A percentile compares a stretch with the other conserved stretches of the same genome.
phyloP scores from a whole-genome alignment of 2,888 invertebrate genomes.

The Apamea epomidion region DNA sequence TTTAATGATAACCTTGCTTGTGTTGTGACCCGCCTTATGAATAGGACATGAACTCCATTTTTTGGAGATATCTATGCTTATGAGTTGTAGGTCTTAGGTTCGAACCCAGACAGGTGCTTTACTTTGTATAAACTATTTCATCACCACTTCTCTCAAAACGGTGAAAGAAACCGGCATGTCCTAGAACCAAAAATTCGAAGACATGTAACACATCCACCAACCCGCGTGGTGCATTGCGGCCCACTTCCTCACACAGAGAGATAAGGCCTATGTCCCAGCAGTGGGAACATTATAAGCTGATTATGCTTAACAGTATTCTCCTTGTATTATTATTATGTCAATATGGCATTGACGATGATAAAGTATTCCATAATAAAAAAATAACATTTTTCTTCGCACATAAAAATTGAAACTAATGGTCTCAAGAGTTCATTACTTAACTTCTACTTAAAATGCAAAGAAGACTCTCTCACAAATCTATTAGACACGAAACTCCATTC shows the following conservation, averaged over 20 bases:
- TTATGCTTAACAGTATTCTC: not conserved
- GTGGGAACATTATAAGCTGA: no score
- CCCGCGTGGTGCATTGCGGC: no score
- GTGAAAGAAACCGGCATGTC: no score
- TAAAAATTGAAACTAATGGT: not conserved
- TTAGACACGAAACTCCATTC: conserved; percentile 11
- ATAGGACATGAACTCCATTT: not conserved
- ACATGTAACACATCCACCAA: no score
- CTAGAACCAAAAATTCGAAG: no score
- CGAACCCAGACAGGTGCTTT: no score
- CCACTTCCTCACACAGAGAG: no score
- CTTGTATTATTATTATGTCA: not conserved
- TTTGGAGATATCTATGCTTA: not conserved
- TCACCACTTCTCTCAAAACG: no score
- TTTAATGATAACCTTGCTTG: conserved; percentile 3
- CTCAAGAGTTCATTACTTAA: conserved; percentile 13
- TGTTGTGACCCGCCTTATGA: not conserved
- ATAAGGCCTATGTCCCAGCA: no score
- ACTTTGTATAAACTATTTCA: no score
- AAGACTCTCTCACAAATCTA: conserved; percentile 10
- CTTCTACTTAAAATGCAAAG: conserved; percentile 8
- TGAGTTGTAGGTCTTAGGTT: no score
- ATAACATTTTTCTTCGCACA: not conserved
- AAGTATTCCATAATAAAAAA: not conserved
- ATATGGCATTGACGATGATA: not conserved